Conservation (phyloP, 2,113 vertebrate genomes). For the Gnathonemus longibarbis region DNA sequence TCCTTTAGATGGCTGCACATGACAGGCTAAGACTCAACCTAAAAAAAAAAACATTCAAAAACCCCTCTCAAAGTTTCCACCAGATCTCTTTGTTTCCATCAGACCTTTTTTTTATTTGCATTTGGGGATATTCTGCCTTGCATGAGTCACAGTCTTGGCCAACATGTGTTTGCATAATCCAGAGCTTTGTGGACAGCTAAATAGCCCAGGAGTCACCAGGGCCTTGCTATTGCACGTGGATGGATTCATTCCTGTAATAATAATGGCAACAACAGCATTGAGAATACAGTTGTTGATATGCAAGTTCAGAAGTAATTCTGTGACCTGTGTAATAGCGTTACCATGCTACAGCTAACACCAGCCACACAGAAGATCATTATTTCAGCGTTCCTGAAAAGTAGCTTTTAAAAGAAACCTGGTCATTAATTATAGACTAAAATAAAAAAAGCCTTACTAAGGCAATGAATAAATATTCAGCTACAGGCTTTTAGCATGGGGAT, state of each 20-base stretch:
- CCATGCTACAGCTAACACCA: constrained; percentile 10
- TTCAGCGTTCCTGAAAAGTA: not conserved
- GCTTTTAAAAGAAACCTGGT: not conserved
- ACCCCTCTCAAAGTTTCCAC: not conserved
- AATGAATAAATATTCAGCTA: not conserved
- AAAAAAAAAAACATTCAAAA: not conserved
- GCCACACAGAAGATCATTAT: not conserved
- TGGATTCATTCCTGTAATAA: not conserved
- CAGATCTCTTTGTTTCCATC: not conserved
- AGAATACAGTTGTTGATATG: constrained; percentile 1
- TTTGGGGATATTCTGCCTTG: not conserved
- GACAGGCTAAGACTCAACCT: not conserved
- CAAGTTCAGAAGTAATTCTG: not conserved
- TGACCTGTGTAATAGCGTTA: not conserved
- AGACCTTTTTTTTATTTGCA: not conserved
- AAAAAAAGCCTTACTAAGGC: not conserved
- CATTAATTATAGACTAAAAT: not conserved
- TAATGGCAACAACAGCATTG: not conserved
- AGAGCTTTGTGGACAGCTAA: not conserved
- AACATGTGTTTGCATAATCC: not conserved
- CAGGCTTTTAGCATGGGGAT: not conserved
- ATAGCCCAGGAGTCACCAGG: not conserved
- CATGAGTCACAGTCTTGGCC: not conserved
- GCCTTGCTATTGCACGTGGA: not conserved
- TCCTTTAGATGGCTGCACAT: not conserved